Evolutionary conservation across 2,113 vertebrate genomes (phyloP), one percentile per base, ranked within the genome.

Genomic region (Gasterosteus aculeatus): DNA sequence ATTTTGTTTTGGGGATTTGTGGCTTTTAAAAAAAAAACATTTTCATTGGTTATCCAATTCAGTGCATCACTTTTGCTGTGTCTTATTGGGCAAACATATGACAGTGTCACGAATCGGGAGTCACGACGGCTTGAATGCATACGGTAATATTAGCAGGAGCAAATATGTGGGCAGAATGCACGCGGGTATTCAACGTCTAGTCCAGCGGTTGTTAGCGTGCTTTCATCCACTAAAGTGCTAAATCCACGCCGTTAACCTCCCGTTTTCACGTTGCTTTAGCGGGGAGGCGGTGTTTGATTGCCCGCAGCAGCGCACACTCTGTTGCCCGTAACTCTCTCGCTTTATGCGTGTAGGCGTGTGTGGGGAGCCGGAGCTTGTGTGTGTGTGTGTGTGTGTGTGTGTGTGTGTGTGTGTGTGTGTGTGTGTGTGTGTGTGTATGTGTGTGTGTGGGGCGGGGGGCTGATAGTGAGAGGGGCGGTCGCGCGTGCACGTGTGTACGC

Each of bases 101-200:
- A 75, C 57, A 54, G 72, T 85, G 84, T 85, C 88, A 89, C 86
- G 77, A 92, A 85, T 80, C 73, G 74, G 46, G 80, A 91, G 85
- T 91, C 91, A 91, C 80, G 90, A 93, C 87, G 59, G 80, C 80
- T 14, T 61, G 80, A 69, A 79, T 84, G 46, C 65, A 73, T 79
- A 22, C 78, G 65, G 68, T 75, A 82, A 59, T 71, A 61, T 75
- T 44, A 75, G 74, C 68, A 75, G 78, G 70, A 83, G 72, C 75
- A 14, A 11, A 60, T 69, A 7, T 66, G 29, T 64, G 66, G 58
- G 75, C 77, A 64, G 72, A 65, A 77, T 69, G 83, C 69, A 75
- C 44, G 41, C 82, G 73, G 76, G 85, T 78, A 82, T 78, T 75
- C 85, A 80, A 82, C 81, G 72, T 68, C 69, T 19, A 42, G 62